These are phyloP conservation scores for Hycleus cichorii DNA, from an alignment of 1,140 invertebrate genomes.

Conservation along the genomic window DNA sequence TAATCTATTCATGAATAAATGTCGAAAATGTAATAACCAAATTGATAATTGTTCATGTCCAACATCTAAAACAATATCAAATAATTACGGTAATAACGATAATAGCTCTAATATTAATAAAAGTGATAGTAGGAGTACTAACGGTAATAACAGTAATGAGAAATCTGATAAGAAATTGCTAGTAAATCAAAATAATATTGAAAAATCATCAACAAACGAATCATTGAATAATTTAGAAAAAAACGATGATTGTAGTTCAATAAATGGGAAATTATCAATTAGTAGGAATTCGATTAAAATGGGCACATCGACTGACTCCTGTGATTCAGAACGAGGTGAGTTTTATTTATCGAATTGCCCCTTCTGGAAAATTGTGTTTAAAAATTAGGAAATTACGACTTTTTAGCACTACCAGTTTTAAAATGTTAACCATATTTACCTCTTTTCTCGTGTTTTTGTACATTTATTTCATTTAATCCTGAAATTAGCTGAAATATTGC, in stretches of 20 bases:
- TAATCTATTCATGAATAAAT: slow-evolving; percentile 19
- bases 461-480: not conserved
- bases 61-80: slow-evolving; percentile 4
- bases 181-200: not conserved
- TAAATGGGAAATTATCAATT: not conserved
- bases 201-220: slow-evolving; percentile 7
- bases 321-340: slow-evolving; percentile 37
- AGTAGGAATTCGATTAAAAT: slow-evolving; percentile 17
- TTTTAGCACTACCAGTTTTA: too few species aligned
- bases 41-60: slow-evolving; percentile 9
- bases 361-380: too few species aligned
- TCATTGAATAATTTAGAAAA: not conserved
- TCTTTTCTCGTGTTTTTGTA: not conserved
- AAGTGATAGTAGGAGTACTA: not conserved
- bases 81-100: slow-evolving; percentile 4
- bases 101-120: not conserved
- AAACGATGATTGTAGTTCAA: not conserved
- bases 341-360: too few species aligned
- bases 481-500: too few species aligned
- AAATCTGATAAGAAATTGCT: not conserved
- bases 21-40: slow-evolving; percentile 16
- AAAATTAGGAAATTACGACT: too few species aligned
- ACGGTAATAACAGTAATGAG: not conserved
- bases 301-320: slow-evolving; percentile 34
- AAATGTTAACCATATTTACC: not conserved